Conservation (phyloP, 2,113 vertebrate species). For the Myocastor coypus region DNA sequence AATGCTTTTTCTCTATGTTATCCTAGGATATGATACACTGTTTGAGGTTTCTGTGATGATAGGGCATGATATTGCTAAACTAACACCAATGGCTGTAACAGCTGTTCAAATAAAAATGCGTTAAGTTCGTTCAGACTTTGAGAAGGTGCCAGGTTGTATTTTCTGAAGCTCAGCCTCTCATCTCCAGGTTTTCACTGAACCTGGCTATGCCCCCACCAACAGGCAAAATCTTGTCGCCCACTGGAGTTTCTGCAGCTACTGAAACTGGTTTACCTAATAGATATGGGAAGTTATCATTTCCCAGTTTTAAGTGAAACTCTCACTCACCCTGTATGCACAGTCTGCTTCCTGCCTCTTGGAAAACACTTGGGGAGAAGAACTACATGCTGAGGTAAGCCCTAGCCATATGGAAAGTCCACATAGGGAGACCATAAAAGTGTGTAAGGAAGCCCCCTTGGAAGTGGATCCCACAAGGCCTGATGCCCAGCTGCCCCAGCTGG, state of each 20-base stretch:
- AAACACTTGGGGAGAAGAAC: background rate
- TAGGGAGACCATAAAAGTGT: background rate
- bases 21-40: background rate
- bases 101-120: background rate
- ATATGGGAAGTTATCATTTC: background rate
- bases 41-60: background rate
- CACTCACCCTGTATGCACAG: background rate
- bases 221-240: background rate
- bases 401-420: fast-evolving
- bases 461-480: fast-evolving
- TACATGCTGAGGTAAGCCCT: background rate
- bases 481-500: background rate
- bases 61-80: background rate
- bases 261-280: background rate
- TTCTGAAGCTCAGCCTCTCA: background rate
- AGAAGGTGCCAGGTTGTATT: background rate
- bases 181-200: background rate
- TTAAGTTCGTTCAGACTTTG: background rate
- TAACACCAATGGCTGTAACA: background rate
- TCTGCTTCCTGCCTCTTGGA: background rate
- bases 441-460: background rate
- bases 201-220: background rate
- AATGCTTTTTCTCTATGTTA: background rate
- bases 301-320: background rate
- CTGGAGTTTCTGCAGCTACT: background rate